Evolutionary conservation across 2,888 invertebrate species (phyloP), one percentile per base, ranked within the genome.

Genomic region (Cybosia mesomella): DNA sequence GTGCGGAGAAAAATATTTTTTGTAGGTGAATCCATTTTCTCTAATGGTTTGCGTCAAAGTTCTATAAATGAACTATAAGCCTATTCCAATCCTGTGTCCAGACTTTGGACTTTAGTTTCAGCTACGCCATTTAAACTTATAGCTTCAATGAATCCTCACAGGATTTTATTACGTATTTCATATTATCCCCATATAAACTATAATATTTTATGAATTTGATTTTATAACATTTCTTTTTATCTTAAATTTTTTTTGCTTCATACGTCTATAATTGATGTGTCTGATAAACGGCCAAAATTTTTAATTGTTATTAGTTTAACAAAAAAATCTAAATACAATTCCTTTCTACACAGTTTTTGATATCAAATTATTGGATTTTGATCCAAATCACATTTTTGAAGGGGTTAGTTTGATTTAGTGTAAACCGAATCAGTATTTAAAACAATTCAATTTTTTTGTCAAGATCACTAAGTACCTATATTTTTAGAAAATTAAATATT

Each of bases 1-100:
- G 7, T 2, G 28, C 24, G 5, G 15, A 24, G 21, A 36, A 55
- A 18, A 36, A 18, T 34, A 58, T 67, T 71, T 68, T 67, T 57
- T 58, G 49, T 64, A 64, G 10, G 36, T 67, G 36, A 67, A 64
- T 70, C 60, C 53, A 68, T 67, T 77, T 67, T 58, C 63, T 68
- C 39, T 8, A 13, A 54, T 57, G 53, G 64, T 54, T 71, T 28
- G 28, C 28, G 28, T 28, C 28, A 4, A 28, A 28, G 28, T 2
- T 28, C 28, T 28, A 28, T 70, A 62, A 63, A 54, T 54, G 58
- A 68, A 54, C 43, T 49, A 24, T 60, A 64, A 75, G 57, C 54
- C 61, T 57, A 43, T 58, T 11, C 21, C 24, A 54, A 70, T 70
- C 22, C 61, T 58, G 43, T 65, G 58, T 66, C 57, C 49, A 62